Evolutionary conservation across 2,797 vertebrate species (phyloP).

Genomic region (Lepilemur septentrionalis): DNA sequence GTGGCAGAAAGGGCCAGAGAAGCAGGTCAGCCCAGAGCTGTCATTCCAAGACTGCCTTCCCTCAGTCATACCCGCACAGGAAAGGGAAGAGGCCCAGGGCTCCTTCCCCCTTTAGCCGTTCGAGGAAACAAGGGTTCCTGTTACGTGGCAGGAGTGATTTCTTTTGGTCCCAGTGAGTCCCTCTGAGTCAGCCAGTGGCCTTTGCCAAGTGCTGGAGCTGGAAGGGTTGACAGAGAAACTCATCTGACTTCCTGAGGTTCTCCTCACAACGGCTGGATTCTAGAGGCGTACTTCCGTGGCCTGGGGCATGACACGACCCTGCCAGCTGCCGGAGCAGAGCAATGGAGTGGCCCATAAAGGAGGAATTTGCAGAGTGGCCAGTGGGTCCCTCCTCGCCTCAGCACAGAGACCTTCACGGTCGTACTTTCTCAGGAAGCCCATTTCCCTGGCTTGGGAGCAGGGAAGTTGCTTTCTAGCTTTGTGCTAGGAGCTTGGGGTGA

Average conservation of each 20-base stretch:
- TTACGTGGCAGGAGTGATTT: background rate
- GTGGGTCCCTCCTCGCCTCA: background rate
- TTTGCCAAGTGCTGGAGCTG: background rate
- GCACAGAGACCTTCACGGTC: background rate
- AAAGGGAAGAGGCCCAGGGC: background rate
- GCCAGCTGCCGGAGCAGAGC: background rate
- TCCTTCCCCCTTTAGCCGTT: background rate
- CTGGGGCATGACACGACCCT: background rate
- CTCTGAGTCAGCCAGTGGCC: background rate
- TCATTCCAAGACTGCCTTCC: background rate
- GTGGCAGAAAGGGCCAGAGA: background rate
- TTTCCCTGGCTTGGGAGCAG: background rate
- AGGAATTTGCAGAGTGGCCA: background rate
- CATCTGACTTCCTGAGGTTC: background rate
- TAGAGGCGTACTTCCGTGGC: background rate
- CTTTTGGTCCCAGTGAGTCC: background rate
- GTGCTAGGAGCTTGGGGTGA: background rate
- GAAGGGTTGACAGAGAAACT: background rate
- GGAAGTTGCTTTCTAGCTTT: background rate
- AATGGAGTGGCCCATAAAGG: background rate
- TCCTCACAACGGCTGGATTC: background rate
- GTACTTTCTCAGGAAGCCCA: constrained; percentile 40
- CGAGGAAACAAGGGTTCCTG: background rate
- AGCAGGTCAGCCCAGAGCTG: background rate
- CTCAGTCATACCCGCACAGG: background rate